Percentiles rank a stretch among this genome's conserved stretches.
Conservation (phyloP, 1,140 invertebrate genomes). For the Zaprionus capensis region DNA sequence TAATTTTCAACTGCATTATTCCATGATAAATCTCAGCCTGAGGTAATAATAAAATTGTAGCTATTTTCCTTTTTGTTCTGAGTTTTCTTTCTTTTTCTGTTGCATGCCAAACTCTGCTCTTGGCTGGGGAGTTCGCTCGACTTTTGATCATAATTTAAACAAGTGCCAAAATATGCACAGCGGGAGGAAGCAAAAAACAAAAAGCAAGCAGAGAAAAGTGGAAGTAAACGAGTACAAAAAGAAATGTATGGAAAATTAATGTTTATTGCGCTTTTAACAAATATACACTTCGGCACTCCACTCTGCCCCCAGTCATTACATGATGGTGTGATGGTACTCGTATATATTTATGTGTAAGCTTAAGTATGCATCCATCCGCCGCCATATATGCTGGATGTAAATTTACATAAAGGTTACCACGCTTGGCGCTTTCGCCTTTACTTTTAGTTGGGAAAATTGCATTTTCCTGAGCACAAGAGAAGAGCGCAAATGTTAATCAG, state of each 20-base stretch:
- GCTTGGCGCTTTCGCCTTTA: slow-evolving; percentile 40
- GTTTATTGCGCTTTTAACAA: slow-evolving; percentile 81
- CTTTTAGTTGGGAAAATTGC: slow-evolving; percentile 70
- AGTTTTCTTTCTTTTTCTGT: not conserved
- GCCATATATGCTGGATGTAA: slow-evolving; percentile 53
- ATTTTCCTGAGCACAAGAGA: slow-evolving; percentile 57
- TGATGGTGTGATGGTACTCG: slow-evolving; percentile 11
- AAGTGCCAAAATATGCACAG: slow-evolving; percentile 52
- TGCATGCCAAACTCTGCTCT: not conserved
- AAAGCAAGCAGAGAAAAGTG: slow-evolving; percentile 22
- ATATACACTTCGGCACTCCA: slow-evolving; percentile 65
- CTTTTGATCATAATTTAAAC: slow-evolving; percentile 58
- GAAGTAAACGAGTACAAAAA: slow-evolving; percentile 14
- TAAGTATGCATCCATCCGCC: slow-evolving; percentile 11
- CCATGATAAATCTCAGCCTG: not conserved
- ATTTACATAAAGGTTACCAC: slow-evolving; percentile 77
- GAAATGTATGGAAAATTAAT: slow-evolving; percentile 72
- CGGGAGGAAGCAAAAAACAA: slow-evolving; percentile 30
- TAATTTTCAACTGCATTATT: not conserved
- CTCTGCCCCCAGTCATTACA: not conserved
- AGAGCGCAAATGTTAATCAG: slow-evolving; percentile 76
- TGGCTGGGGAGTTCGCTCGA: slow-evolving; percentile 1
- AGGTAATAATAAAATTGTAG: slow-evolving; percentile 13
- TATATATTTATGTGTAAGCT: slow-evolving; percentile 20
- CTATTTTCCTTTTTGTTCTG: not conserved